phyloP scores from a whole-genome alignment of 2,888 invertebrate genomes.

The Euplagia quadripunctaria region DNA sequence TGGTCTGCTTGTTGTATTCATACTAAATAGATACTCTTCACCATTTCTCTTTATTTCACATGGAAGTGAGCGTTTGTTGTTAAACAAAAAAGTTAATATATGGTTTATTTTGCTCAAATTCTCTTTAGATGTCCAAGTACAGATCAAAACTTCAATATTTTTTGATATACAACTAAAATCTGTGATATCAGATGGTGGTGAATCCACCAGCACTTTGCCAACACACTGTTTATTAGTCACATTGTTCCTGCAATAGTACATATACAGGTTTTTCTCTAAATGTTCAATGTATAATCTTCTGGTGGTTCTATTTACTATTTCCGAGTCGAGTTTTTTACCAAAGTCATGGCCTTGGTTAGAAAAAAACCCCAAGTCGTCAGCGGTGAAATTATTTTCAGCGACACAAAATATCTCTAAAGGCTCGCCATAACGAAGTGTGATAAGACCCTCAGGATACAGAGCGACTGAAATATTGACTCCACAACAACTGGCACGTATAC shows the following conservation, averaged over 20 bases:
- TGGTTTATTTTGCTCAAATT: constrained; percentile 73
- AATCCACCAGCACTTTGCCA: constrained; percentile 77
- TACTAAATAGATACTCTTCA: constrained; percentile 64
- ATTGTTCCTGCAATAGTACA: constrained; percentile 86
- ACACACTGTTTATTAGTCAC: constrained; percentile 65
- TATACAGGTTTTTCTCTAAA: constrained; percentile 83
- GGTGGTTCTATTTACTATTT: constrained; percentile 88
- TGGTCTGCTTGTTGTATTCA: constrained; percentile 69
- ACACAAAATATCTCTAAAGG: constrained; percentile 89
- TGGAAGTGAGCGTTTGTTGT: constrained; percentile 58
- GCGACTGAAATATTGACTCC: constrained; percentile 67
- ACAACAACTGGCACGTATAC: constrained; percentile 72
- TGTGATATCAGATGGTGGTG: constrained; percentile 88
- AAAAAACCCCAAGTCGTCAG: constrained; percentile 81
- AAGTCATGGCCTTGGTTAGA: constrained; percentile 17
- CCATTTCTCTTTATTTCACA: constrained; percentile 55
- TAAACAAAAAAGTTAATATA: constrained; percentile 64
- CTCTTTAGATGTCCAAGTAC: constrained; percentile 90
- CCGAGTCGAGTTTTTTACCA: constrained; percentile 64
- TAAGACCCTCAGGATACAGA: constrained; percentile 86
- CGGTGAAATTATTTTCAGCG: constrained; percentile 75
- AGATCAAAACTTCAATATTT: constrained; percentile 92
- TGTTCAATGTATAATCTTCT: constrained; percentile 86
- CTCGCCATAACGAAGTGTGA: constrained; percentile 87
- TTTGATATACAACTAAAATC: constrained; percentile 92